phyloP scores from a whole-genome alignment of 2,113 vertebrate genomes.

The Gasterosteus nipponicus region DNA sequence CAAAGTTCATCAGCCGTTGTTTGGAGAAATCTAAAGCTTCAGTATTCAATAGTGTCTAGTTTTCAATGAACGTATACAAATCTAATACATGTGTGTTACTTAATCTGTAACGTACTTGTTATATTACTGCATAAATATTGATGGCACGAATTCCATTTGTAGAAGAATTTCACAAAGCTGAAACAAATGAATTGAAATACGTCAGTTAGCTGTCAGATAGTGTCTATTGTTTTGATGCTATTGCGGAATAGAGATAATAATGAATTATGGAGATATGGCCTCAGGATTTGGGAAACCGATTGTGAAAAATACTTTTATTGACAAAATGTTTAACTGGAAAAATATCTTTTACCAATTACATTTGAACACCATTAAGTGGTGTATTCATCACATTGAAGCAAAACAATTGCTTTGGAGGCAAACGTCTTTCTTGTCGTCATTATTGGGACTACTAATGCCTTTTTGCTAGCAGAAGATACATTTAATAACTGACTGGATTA shows the following conservation, averaged over 20 bases:
- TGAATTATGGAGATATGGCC: neutral
- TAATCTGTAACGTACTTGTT: no score
- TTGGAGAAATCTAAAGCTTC: slow-evolving; percentile 12
- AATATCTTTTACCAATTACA: neutral
- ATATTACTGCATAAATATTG: neutral
- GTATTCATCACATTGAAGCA: neutral
- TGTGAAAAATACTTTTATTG: neutral
- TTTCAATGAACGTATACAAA: neutral
- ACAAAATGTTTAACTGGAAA: neutral
- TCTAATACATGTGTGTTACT: no score
- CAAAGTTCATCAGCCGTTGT: slow-evolving; percentile 28
- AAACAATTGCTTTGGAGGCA: neutral
- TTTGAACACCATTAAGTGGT: neutral
- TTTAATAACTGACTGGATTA: slow-evolving; percentile 1
- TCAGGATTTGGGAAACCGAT: neutral
- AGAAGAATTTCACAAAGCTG: neutral
- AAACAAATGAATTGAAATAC: neutral
- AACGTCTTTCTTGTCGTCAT: neutral
- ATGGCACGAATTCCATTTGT: neutral
- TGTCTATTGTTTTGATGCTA: neutral
- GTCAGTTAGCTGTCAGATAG: neutral
- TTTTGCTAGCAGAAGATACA: neutral
- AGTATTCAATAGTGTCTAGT: neutral
- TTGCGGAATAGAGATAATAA: neutral
- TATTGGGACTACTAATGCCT: neutral